Evolutionary conservation across 1,140 invertebrate genomes (phyloP).

Genomic region (Leptonema lineaticorne): DNA sequence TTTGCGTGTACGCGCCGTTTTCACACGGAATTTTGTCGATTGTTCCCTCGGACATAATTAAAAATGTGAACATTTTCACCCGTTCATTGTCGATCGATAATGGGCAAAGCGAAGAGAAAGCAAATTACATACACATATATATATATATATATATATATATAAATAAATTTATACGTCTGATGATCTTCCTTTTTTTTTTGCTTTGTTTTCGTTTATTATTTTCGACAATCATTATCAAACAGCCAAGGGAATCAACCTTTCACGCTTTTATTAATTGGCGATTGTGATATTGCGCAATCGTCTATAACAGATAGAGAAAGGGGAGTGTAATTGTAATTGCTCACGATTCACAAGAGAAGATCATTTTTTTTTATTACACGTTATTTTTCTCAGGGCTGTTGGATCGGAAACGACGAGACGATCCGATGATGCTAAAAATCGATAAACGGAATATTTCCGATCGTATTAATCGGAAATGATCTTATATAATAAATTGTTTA

Average conservation of each 20-base stretch:
- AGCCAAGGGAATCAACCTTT: too few relatives aligned
- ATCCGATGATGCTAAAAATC: not conserved
- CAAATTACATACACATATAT: not conserved
- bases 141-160: not conserved
- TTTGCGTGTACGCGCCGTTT: too few relatives aligned
- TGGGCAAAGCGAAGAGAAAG: not conserved
- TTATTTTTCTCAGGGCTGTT: not conserved
- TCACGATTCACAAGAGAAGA: too few relatives aligned
- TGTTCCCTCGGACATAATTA: too few relatives aligned
- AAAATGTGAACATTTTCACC: too few relatives aligned
- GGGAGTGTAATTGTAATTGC: not conserved
- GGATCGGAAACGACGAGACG: not conserved
- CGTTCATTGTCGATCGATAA: too few relatives aligned
- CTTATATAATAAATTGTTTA: too few relatives aligned
- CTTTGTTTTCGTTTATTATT: not conserved
- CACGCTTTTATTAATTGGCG: constrained; percentile 6
- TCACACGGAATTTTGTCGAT: too few relatives aligned
- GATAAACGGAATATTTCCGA: too few relatives aligned
- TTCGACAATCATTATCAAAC: not conserved
- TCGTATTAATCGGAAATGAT: too few relatives aligned
- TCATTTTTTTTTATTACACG: too few relatives aligned
- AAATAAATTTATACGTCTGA: not conserved
- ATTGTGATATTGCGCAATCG: not conserved
- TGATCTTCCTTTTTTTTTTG: not conserved
- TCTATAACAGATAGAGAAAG: not conserved